phyloP scores from a whole-genome alignment of 2,113 vertebrate genomes.

The Zonotrichia leucophrys region DNA sequence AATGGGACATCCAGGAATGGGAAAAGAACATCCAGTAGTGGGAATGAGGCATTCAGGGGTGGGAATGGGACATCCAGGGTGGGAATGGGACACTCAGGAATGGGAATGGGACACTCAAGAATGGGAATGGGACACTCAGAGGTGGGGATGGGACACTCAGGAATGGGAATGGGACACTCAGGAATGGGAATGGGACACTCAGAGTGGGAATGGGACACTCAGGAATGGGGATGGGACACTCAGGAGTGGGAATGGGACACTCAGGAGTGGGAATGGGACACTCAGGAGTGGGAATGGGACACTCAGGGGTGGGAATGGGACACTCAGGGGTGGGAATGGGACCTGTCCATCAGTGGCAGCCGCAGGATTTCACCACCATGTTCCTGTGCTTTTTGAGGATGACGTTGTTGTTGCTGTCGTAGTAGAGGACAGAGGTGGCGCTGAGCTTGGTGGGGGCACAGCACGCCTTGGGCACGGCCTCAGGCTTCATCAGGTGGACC shows the following conservation, averaged over 20 bases:
- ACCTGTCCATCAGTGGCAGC: conserved; percentile 78
- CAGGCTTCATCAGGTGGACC: conserved; percentile 93
- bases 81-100: too few species aligned
- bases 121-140: fast-evolving
- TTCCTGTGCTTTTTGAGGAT: conserved; percentile 96
- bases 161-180: fast-evolving
- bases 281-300: too few species aligned
- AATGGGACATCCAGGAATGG: too few species aligned
- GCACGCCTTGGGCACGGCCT: conserved; percentile 90
- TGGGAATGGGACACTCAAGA: background rate
- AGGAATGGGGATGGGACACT: too few species aligned
- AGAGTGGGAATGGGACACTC: fast-evolving
- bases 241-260: too few species aligned
- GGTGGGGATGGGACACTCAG: fast-evolving
- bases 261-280: too few species aligned
- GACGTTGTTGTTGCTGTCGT: conserved; percentile 95
- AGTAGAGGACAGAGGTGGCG: conserved; percentile 93
- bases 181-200: fast-evolving
- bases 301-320: too few species aligned
- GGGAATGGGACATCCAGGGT: fast-evolving
- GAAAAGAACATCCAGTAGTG: fast-evolving
- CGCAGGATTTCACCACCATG: conserved; percentile 97
- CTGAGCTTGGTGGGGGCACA: conserved; percentile 95
- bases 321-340: too few species aligned
- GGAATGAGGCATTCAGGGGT: too few species aligned